Evolutionary conservation across 2,113 vertebrate species (phyloP).

Genomic region (Arenaria interpres): DNA sequence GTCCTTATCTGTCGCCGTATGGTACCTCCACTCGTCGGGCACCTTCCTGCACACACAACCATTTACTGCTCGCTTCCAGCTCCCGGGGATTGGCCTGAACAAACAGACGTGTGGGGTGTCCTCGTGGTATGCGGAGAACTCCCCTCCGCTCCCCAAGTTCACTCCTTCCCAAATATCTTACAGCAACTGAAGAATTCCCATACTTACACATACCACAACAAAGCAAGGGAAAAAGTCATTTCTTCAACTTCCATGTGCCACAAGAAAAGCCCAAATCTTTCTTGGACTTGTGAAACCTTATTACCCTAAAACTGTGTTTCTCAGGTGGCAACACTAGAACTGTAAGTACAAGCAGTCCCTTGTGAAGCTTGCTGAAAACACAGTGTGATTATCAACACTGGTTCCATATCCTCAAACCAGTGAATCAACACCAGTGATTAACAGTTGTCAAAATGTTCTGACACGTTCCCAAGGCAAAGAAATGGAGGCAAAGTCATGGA

Average conservation of each 20-base stretch:
- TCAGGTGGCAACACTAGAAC: neutral
- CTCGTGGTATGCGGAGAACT: neutral
- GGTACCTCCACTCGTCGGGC: accelerated
- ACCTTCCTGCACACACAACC: neutral
- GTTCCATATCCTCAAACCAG: neutral
- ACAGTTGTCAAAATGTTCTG: neutral
- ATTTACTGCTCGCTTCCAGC: neutral
- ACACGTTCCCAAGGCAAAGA: neutral
- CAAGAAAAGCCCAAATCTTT: neutral
- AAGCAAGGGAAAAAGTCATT: neutral
- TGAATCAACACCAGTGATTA: neutral
- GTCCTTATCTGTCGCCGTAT: neutral
- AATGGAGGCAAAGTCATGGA: too few species aligned
- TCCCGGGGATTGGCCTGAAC: neutral
- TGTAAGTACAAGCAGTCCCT: neutral
- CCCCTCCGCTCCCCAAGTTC: neutral
- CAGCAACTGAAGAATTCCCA: neutral
- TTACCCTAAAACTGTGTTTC: neutral
- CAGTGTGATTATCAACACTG: accelerated
- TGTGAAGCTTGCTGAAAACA: neutral
- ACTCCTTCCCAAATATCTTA: accelerated
- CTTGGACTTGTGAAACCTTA: too few species aligned
- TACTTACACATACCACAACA: too few species aligned
- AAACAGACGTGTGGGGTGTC: accelerated
- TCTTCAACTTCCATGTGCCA: neutral